Evolutionary conservation across 2,888 invertebrate genomes (phyloP).

Genomic region (Tinea semifulvella): DNA sequence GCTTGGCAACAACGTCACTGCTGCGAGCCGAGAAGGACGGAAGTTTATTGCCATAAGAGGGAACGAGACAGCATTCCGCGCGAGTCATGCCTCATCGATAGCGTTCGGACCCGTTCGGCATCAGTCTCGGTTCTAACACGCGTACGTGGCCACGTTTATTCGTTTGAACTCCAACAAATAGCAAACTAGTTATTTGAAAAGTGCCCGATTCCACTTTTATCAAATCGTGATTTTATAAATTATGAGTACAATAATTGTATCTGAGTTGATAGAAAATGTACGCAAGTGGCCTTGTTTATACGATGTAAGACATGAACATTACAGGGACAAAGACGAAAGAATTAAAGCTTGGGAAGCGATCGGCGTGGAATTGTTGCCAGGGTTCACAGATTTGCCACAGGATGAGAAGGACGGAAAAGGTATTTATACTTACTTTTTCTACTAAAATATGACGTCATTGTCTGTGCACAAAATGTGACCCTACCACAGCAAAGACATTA

Average conservation of each 20-base stretch:
- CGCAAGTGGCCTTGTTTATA: background rate
- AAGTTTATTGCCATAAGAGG: no score
- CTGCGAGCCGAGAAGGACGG: no score
- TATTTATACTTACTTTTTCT: no score
- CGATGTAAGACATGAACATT: background rate
- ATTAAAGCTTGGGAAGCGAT: constrained; percentile 5
- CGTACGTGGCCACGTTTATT: constrained; percentile 50
- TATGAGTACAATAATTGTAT: background rate
- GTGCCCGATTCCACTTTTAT: no score
- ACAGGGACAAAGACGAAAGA: background rate
- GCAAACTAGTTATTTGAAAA: no score
- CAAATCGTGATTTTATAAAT: no score
- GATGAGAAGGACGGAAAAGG: background rate
- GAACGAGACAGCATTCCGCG: background rate
- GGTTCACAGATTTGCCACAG: background rate
- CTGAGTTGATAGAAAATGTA: background rate
- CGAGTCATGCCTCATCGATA: no score
- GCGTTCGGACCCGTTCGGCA: background rate
- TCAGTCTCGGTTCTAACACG: constrained; percentile 26
- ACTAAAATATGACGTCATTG: no score
- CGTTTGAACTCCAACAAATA: no score
- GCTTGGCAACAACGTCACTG: no score
- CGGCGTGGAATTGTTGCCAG: background rate
- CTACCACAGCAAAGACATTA: no score
- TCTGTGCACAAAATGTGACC: no score